Evolutionary conservation across 2,113 vertebrate species (phyloP), one percentile per base, ranked within the genome.

Genomic region (Apodemus speciosus): DNA sequence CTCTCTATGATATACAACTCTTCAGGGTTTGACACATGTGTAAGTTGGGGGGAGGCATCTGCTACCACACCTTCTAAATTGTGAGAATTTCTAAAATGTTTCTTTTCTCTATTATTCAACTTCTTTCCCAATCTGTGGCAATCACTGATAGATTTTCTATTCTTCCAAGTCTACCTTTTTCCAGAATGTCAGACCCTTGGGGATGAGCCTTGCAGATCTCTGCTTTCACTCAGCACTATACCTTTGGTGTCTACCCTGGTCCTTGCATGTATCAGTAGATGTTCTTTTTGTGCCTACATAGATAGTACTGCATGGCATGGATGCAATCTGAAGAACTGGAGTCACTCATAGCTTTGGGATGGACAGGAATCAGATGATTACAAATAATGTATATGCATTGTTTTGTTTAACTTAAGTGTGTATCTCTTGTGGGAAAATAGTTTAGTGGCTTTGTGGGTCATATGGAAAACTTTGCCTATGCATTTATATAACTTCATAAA

Each of bases 231-330:
- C 16, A 27, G 14, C 13, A 6, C 9, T 14, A 8, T 23, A 27
- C 5, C 15, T 43, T 23, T 79, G 62, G 6, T 32, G 23, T 49
- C 32, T 38, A 81, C 4, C 38, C 16, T 32, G 11, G 51, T 80
- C 8, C 16, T 23, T 23, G 23, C 15, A 9, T 1, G 3, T 56
- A 27, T 43, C 49, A 58, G 0, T 2, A 15, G 0, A 40, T 27
- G 51, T 77, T 9, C 14, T 46, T 71, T 83, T 62, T 15, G 23
- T 4, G 0, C 0, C 20, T 49, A 16, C 0, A 0, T 87, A n/a
- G 15, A n/a, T n/a, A n/a, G n/a, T 64, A 14, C 49, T 40, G 40
- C 4, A 0, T 9, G 10, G 46, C 0, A 16, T 16, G 35, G 16
- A 46, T 21, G 9, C 30, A 9, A 40, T 73, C 4, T 62, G 46